Base-by-base conservation (phyloP, 2,113 vertebrate genomes). In the Anser brachyrhynchus region DNA sequence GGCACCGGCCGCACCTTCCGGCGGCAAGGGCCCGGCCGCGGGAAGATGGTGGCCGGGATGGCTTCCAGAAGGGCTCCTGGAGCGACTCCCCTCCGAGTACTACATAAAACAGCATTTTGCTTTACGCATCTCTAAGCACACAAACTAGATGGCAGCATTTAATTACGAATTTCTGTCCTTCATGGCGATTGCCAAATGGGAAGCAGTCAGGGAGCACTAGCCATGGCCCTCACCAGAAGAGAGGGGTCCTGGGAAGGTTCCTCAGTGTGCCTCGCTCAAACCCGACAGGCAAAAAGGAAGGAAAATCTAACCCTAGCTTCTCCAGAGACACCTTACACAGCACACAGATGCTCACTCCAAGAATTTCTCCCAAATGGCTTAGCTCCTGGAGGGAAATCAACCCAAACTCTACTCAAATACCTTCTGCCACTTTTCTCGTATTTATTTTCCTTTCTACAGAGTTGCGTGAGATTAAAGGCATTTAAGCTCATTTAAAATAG, bases 181-280 rank as follows among this genome's bases (percentile, higher is more conserved):
- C 29, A 3, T 7, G 3, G 23, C 5, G 7, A 3, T 4, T 10
- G 4, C 19, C 10, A 18, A 58, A 21, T 22, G 51, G 29, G 51
- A 7, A 9, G 13, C 5, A 29, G 25, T 4, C 10, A 17, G 15
- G 26, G 22, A 35, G 15, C 16, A 4, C 2, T 1, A 21, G 10
- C 41, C 20, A 4, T 3, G 6, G 51, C 8, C 41, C 13, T 18
- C 69, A 26, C 33, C 29, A 3, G 11, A 46, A 12, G 2, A 21
- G 1, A 1, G 9, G 4, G 2, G 8, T 18, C 18, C 9, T 3
- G 9, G 14, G 18, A 13, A 21, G 12, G 20, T 0, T 13, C 11
- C 8, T 7, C 1, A 8, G 7, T 0, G 1, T 6, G 22, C 12
- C 49, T 49, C 9, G 9, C 17, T 25, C 20, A 52, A 44, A 67